These are phyloP conservation scores for Anguilla anguilla DNA, from an alignment of 2,797 vertebrate genomes.

Conservation along the genomic window DNA sequence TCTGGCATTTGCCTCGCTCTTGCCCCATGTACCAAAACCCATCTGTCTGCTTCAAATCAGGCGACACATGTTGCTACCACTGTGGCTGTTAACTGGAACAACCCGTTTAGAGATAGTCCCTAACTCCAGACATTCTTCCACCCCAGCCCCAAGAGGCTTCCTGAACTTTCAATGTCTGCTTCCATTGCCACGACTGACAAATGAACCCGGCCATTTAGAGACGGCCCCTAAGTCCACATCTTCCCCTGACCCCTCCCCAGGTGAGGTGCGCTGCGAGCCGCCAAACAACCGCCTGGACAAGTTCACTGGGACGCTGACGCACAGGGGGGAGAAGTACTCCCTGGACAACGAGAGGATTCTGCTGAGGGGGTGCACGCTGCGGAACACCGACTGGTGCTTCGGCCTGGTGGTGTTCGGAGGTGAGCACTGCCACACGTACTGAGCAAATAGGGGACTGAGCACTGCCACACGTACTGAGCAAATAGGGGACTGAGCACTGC, in stretches of 20 bases:
- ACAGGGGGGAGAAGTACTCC: conserved; percentile 68
- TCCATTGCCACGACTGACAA: background rate
- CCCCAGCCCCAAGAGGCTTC: background rate
- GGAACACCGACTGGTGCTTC: conserved; percentile 96
- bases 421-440: background rate
- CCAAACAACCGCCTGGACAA: conserved; percentile 92
- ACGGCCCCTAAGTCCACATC: background rate
- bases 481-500: too few relatives aligned
- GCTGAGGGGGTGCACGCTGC: conserved; percentile 87
- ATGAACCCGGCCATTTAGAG: background rate
- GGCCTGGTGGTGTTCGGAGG: conserved; percentile 87
- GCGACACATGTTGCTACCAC: background rate
- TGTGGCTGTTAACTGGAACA: background rate
- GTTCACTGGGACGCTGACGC: conserved; percentile 80
- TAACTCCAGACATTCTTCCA: too few relatives aligned
- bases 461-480: too few relatives aligned
- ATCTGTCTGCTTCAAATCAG: background rate
- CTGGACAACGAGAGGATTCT: conserved; percentile 89
- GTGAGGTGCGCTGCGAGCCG: conserved; percentile 84
- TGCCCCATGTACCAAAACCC: background rate
- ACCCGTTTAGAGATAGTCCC: too few relatives aligned
- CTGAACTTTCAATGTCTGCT: background rate
- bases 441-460: too few relatives aligned
- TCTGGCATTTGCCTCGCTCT: background rate
- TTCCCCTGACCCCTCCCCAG: conserved; percentile 58